These are phyloP conservation scores for Epirrhoe alternata DNA, from an alignment of 2,888 invertebrate genomes.

Conservation along the genomic window DNA sequence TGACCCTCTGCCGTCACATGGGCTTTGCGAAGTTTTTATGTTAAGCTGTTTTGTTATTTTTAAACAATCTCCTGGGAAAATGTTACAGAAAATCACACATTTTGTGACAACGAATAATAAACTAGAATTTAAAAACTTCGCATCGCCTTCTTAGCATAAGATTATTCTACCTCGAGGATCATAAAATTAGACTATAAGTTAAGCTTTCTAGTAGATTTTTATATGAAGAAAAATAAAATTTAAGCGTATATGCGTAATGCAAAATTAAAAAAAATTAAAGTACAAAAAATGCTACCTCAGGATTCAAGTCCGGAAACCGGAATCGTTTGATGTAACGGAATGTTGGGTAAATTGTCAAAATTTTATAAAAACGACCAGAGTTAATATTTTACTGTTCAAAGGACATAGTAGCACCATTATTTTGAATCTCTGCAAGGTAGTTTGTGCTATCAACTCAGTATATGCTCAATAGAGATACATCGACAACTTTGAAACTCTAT, in stretches of 20 bases:
- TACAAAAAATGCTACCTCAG: conserved; percentile 85
- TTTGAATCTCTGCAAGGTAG: conserved; percentile 84
- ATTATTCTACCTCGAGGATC: conserved; percentile 84
- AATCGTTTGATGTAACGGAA: conserved; percentile 43
- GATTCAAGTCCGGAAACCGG: conserved; percentile 70
- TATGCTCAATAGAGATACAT: conserved; percentile 64
- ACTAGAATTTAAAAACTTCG: conserved; percentile 61
- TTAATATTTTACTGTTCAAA: conserved; percentile 18
- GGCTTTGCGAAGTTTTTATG: conserved; percentile 59
- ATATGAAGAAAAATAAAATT: conserved; percentile 78
- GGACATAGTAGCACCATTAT: conserved; percentile 51
- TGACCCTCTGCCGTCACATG: conserved; percentile 85
- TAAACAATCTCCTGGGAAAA: conserved; percentile 1
- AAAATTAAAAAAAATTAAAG: conserved; percentile 74
- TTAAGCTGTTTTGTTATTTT: conserved; percentile 7
- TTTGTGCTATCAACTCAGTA: conserved; percentile 70
- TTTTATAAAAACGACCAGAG: conserved; percentile 20
- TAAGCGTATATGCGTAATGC: conserved; percentile 71
- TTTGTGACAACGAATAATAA: conserved; percentile 28
- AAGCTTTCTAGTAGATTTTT: conserved; percentile 82
- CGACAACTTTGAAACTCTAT: conserved; percentile 52
- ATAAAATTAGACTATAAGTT: conserved; percentile 72
- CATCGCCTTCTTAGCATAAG: conserved; percentile 67
- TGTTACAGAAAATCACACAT: not conserved
- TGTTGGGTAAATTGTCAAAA: conserved; percentile 20